Evolutionary conservation across 2,797 vertebrate genomes (phyloP).

Genomic region (Pantherophis vulpinus): DNA sequence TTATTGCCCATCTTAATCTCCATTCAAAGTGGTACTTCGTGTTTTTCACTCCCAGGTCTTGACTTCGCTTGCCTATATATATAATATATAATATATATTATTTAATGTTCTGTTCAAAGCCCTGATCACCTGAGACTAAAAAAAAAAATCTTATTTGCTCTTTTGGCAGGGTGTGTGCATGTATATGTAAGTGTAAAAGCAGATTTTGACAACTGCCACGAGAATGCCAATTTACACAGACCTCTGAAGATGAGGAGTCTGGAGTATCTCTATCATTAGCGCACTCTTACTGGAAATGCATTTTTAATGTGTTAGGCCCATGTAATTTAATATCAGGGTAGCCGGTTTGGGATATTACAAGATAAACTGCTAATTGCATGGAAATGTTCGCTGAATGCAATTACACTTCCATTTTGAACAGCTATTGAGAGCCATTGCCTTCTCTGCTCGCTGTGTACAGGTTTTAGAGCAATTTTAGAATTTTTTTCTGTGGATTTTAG

Average conservation of each 20-base stretch:
- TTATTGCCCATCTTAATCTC: neutral
- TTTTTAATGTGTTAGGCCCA: constrained; percentile 12
- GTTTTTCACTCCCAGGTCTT: neutral
- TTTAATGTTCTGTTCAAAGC: neutral
- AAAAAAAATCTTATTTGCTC: neutral
- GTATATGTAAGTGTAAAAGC: neutral
- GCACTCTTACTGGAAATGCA: constrained; percentile 11
- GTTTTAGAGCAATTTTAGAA: constrained; percentile 5
- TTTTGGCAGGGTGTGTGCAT: neutral
- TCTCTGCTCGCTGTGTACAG: neutral
- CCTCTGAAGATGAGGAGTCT: neutral
- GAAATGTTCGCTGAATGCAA: constrained; percentile 27
- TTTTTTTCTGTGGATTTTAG: constrained; percentile 15
- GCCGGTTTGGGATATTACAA: constrained; percentile 13
- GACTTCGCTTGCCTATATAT: too few relatives aligned
- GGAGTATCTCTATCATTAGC: constrained; percentile 4
- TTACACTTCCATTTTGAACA: constrained; percentile 19
- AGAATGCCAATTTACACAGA: constrained; percentile 3
- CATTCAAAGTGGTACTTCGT: neutral
- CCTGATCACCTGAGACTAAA: neutral
- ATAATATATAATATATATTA: too few relatives aligned
- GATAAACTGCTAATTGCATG: constrained; percentile 3
- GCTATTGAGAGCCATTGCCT: constrained; percentile 16
- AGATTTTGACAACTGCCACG: neutral
- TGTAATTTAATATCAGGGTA: constrained; percentile 16